phyloP scores from a whole-genome alignment of 2,113 vertebrate genomes.

The Malaclemys terrapin region DNA sequence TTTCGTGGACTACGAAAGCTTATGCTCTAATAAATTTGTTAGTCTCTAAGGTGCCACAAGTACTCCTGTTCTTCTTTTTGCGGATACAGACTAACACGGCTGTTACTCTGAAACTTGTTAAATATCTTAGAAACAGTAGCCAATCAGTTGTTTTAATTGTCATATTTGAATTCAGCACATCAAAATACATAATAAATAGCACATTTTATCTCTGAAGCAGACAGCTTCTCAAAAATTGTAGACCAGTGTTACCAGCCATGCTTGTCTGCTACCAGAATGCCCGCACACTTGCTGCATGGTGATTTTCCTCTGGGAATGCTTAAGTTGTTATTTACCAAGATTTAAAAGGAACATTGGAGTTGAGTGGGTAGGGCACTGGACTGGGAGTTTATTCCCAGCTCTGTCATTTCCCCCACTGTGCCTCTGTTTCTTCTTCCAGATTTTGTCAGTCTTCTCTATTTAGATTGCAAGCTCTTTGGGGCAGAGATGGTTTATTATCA shows the following conservation, averaged over 20 bases:
- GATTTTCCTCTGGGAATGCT: background rate
- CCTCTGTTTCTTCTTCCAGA: background rate
- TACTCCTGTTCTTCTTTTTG: too few species aligned
- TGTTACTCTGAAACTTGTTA: too few species aligned
- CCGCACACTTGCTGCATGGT: background rate
- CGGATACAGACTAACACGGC: too few species aligned
- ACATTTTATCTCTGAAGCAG: too few species aligned
- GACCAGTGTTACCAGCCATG: background rate
- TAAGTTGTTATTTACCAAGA: background rate
- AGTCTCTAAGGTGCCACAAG: too few species aligned
- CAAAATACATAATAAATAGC: too few species aligned
- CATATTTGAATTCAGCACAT: too few species aligned
- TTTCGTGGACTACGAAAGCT: too few species aligned
- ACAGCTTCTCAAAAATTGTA: too few species aligned
- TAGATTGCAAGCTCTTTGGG: background rate
- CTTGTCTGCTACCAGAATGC: background rate
- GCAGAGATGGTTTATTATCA: background rate
- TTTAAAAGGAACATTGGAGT: accelerated
- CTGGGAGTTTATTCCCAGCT: background rate
- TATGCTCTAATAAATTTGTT: too few species aligned
- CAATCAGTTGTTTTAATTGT: too few species aligned
- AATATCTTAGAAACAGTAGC: too few species aligned
- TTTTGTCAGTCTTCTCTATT: background rate
- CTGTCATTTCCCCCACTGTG: accelerated
- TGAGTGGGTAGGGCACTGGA: background rate